Evolutionary conservation across 1,140 invertebrate species (phyloP), one percentile per base, ranked within the genome.

Genomic region (Oncopodura yosiiana): DNA sequence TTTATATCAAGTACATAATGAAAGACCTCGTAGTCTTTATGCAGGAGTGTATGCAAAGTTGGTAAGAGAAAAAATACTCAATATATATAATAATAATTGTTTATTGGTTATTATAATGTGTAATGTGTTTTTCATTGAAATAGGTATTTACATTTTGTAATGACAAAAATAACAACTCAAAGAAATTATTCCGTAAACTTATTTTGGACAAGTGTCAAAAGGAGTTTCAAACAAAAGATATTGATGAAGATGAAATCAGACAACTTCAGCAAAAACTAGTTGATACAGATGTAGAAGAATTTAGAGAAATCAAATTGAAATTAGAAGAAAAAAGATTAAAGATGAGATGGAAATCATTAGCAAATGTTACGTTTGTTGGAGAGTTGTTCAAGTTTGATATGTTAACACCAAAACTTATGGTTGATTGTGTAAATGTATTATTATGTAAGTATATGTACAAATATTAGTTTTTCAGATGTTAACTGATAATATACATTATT

Each of bases 361-460:
- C 61, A 12, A 62, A 63, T 49, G 62, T 64, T 9, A 34, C 83
- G 57, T 83, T 89, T 73, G 81, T 86, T 74, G 90, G 89, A 55
- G 94, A 96, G 74, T 74, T 96, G 9, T 97, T 86, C 67, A 96
- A 94, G 72, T 78, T 91, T 62, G 79, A 82, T 55, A 93, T 97
- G 83, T 72, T 97, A 24, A 93, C 85, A 1, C 75, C 78, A 1
- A 84, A 82, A 62, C 95, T 95, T 60, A 96, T 96, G 83, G 78
- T 84, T 58, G 77, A 80, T 44, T 96, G 92, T 71, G 81, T 94
- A 59, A 75, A 77, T 36, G 80, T 83, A 51, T 74, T 96, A 46
- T 70, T 96, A n/a, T 70, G 72, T 57, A 78, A 83, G 68, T 69
- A n/a, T n/a, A n/a, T n/a, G n/a, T 73, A n/a, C n/a, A 36, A 50